Conservation (phyloP, 2,113 vertebrate genomes). For the Tachuris rubrigastra region DNA sequence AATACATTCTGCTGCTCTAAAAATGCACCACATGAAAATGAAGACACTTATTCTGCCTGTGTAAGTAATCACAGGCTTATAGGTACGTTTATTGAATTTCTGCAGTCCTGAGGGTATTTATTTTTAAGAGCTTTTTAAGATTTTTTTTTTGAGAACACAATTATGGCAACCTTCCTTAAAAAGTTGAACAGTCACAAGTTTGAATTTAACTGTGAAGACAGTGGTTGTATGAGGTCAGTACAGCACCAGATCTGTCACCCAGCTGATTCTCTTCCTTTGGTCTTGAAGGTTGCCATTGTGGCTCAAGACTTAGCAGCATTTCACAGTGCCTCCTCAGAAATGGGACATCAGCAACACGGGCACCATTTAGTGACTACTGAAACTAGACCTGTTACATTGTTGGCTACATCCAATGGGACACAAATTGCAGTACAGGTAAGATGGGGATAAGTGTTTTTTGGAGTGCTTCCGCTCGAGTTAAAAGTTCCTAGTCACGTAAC, state of each 20-base stretch:
- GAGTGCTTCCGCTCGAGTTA: neutral
- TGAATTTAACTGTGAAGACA: neutral
- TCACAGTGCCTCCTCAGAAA: constrained; percentile 88
- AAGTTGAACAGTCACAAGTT: neutral
- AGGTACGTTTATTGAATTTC: neutral
- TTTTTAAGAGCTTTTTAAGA: neutral
- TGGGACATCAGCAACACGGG: constrained; percentile 87
- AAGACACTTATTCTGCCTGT: neutral
- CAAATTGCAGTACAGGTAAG: constrained; percentile 97
- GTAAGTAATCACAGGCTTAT: neutral
- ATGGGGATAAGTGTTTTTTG: neutral
- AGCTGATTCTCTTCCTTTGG: constrained; percentile 42
- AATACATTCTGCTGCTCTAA: neutral
- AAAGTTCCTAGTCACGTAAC: neutral
- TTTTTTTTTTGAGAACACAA: neutral
- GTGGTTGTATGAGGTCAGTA: neutral
- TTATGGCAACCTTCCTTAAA: neutral
- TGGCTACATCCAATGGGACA: constrained; percentile 97
- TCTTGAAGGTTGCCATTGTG: constrained; percentile 93
- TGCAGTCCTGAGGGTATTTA: neutral
- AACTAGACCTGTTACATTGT: constrained; percentile 89
- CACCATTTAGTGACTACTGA: constrained; percentile 84
- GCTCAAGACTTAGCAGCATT: constrained; percentile 93
- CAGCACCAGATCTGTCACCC: neutral
- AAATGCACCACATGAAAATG: neutral